These are phyloP conservation scores for Drosophila willistoni DNA, from an alignment of 1,140 invertebrate species.

Conservation along the genomic window DNA sequence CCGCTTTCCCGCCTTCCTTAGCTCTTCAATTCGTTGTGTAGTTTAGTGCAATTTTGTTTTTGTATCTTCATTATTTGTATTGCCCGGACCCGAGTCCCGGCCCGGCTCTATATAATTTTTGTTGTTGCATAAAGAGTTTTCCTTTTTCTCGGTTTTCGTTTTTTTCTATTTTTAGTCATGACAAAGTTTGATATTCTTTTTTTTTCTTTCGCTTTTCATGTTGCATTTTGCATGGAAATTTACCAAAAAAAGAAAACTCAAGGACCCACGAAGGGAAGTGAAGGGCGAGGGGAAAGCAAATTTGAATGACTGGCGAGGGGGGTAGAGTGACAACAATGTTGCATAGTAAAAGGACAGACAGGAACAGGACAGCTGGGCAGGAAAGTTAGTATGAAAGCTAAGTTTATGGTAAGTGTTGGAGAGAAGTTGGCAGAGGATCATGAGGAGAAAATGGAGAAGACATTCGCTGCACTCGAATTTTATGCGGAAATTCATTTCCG, in stretches of 20 bases:
- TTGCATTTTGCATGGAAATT: constrained; percentile 72
- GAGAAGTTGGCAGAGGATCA: not conserved
- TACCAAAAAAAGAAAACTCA: constrained; percentile 34
- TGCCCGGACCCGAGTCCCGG: constrained; percentile 29
- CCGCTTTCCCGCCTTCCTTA: not conserved
- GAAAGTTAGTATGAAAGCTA: constrained; percentile 70
- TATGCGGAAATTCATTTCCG: constrained; percentile 78
- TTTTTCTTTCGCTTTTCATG: constrained; percentile 59
- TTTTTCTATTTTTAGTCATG: constrained; percentile 53
- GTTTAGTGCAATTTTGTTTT: constrained; percentile 72
- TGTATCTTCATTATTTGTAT: constrained; percentile 80
- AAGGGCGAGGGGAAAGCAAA: not conserved
- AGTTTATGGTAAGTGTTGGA: constrained; percentile 72
- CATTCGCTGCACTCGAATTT: constrained; percentile 58
- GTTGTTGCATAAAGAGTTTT: constrained; percentile 41
- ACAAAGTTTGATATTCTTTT: constrained; percentile 48
- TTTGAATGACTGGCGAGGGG: not conserved
- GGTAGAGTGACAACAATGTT: constrained; percentile 59
- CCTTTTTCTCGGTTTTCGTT: constrained; percentile 42
- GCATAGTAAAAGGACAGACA: constrained; percentile 36
- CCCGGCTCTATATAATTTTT: constrained; percentile 13
- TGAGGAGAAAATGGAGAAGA: not conserved
- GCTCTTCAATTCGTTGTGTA: constrained; percentile 44
- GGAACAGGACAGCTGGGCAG: constrained; percentile 36
- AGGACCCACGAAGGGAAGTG: constrained; percentile 17